These are phyloP conservation scores for Nothocercus nigrocapillus DNA, from an alignment of 2,113 vertebrate genomes.

Conservation along the genomic window DNA sequence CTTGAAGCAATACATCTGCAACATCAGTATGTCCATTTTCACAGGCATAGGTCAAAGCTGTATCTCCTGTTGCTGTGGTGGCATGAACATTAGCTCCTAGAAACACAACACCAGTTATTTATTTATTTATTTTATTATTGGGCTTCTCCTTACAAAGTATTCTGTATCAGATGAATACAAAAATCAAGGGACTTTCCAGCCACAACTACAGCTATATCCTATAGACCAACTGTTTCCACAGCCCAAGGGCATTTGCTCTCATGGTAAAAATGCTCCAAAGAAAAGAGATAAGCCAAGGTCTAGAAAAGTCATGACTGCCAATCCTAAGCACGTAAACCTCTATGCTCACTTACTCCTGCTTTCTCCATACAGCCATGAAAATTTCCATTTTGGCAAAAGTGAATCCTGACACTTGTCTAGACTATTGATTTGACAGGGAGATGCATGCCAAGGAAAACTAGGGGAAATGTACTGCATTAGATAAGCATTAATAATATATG, in stretches of 20 bases:
- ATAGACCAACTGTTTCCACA: not conserved
- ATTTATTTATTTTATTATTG: not conserved
- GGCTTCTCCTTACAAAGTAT: not conserved
- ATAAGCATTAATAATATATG: not conserved
- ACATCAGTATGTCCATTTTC: conserved; percentile 99
- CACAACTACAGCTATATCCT: not conserved
- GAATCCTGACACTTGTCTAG: not conserved
- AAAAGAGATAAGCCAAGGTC: not conserved
- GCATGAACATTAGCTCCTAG: conserved; percentile 96
- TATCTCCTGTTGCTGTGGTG: conserved; percentile 97
- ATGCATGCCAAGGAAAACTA: not conserved
- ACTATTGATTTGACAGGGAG: not conserved
- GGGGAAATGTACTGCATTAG: not conserved
- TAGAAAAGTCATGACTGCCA: not conserved
- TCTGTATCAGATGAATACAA: not conserved
- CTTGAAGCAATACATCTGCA: conserved; percentile 95
- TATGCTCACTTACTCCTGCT: not conserved
- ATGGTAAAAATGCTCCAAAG: not conserved
- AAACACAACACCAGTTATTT: not conserved
- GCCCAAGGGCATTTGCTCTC: not conserved
- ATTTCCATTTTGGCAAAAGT: not conserved
- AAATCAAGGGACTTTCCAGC: not conserved
- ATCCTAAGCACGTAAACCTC: not conserved
- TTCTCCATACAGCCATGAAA: not conserved
- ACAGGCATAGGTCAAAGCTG: conserved; percentile 96